These are phyloP conservation scores for Abramis brama DNA, from an alignment of 2,113 vertebrate species.

Conservation along the genomic window DNA sequence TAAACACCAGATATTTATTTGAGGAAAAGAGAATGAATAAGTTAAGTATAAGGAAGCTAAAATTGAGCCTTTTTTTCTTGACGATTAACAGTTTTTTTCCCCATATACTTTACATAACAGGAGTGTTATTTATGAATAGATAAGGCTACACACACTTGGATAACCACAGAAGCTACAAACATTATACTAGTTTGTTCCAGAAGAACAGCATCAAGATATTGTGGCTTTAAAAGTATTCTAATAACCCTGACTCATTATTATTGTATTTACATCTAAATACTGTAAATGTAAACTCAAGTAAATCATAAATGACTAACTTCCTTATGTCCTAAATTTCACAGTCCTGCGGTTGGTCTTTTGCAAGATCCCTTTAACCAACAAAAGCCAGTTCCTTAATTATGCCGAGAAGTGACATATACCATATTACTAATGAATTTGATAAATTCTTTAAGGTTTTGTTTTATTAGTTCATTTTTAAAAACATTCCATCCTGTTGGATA, in stretches of 20 bases:
- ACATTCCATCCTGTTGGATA: neutral
- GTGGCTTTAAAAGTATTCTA: neutral
- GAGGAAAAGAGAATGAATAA: constrained; percentile 2
- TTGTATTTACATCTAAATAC: neutral
- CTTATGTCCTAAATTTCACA: neutral
- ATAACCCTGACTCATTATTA: neutral
- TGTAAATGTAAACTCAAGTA: neutral
- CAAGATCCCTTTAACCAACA: neutral
- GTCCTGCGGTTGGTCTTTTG: neutral
- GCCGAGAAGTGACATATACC: too few relatives aligned
- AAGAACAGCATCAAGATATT: neutral
- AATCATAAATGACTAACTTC: neutral
- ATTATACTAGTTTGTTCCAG: neutral
- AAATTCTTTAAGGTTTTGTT: neutral
- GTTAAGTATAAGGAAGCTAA: neutral
- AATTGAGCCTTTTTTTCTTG: neutral
- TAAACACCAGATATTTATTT: neutral
- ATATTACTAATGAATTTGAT: too few relatives aligned
- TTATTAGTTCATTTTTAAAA: neutral
- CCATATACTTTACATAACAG: neutral
- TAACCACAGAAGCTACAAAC: neutral
- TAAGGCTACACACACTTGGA: neutral
- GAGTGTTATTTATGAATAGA: neutral
- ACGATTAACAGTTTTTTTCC: too few relatives aligned
- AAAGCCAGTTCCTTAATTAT: neutral